Evolutionary conservation across 2,888 invertebrate genomes (phyloP), one percentile per base, ranked within the genome.

Genomic region (Diadromus collaris): DNA sequence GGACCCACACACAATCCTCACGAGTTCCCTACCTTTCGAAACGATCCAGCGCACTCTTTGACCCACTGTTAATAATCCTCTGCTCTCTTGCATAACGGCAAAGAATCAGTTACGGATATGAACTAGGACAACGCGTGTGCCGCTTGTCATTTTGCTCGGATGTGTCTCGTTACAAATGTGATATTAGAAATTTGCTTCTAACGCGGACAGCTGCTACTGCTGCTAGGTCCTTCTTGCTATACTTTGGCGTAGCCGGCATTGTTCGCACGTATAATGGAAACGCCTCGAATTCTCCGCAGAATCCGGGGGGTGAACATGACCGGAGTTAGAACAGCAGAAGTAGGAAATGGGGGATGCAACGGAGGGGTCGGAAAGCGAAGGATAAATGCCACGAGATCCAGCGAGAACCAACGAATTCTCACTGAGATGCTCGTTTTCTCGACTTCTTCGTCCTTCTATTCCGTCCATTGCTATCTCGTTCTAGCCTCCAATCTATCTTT

Each of bases 101-200:
- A 65, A 58, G 64, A 73, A 73, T 73, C 64, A 79, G 10, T 64
- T 32, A 38, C 27, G n/a, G 60, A 60, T 41, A 63, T 24, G 54
- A 56, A 70, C 16, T 56, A 7, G 56, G 16, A n/a, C n/a, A 13
- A 56, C 29, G 16, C 29, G 56, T 6, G 27, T 7, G 2, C 24
- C 16, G 27, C 24, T 38, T 38, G 38, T 38, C 38, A 38, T 38
- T 38, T 10, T 4, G 38, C 38, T 13, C 38, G 38, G 38, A 13
- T 38, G 13, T 16, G 38, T 51, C 51, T 83, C 77, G 76, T 32
- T 41, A 70, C 74, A 78, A 87, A 87, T 85, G 84, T 84, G 86
- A 85, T 85, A 87, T 89, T 87, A 88, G 84, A 86, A 87, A 88
- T 88, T 88, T 88, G 86, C 86, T 87, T 86, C 86, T 85, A 1